These are phyloP conservation scores for Pygocentrus nattereri DNA, from an alignment of 2,797 vertebrate species.

Conservation along the genomic window DNA sequence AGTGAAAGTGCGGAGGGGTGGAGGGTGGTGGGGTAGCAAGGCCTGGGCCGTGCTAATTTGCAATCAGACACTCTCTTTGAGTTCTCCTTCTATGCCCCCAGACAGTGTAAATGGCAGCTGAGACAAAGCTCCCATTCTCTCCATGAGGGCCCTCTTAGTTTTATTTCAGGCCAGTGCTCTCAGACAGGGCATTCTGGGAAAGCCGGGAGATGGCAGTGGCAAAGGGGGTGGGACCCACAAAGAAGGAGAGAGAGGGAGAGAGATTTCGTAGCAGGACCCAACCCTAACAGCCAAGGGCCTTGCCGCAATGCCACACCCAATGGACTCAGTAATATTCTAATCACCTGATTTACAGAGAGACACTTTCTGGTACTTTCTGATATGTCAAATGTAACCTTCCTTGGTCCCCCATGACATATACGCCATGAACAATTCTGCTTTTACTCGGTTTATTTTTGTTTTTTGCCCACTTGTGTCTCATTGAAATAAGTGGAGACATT, in stretches of 20 bases:
- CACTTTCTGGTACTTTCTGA: background rate
- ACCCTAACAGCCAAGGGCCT: conserved; percentile 58
- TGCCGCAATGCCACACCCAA: conserved; percentile 65
- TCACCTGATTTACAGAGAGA: conserved; percentile 19
- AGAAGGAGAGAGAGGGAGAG: conserved; percentile 48
- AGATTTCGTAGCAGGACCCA: conserved; percentile 59
- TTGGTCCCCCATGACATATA: background rate
- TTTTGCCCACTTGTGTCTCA: too few species aligned
- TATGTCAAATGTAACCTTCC: background rate
- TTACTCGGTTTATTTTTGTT: background rate
- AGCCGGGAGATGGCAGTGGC: conserved; percentile 67
- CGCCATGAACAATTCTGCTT: background rate
- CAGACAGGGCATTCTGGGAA: conserved; percentile 78
- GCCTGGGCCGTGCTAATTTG: conserved; percentile 73
- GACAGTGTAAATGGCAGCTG: conserved; percentile 79
- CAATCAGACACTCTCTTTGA: conserved; percentile 79
- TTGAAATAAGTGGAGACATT: background rate
- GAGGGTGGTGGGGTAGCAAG: conserved; percentile 16
- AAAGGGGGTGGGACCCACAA: conserved; percentile 66
- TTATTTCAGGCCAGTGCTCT: conserved; percentile 80
- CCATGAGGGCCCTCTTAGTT: conserved; percentile 73
- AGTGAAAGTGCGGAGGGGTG: conserved; percentile 45
- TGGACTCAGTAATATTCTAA: conserved; percentile 40
- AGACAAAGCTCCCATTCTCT: conserved; percentile 81
- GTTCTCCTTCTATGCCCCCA: conserved; percentile 70